Evolutionary conservation across 2,113 vertebrate species (phyloP).

Genomic region (Nycticorax nycticorax): DNA sequence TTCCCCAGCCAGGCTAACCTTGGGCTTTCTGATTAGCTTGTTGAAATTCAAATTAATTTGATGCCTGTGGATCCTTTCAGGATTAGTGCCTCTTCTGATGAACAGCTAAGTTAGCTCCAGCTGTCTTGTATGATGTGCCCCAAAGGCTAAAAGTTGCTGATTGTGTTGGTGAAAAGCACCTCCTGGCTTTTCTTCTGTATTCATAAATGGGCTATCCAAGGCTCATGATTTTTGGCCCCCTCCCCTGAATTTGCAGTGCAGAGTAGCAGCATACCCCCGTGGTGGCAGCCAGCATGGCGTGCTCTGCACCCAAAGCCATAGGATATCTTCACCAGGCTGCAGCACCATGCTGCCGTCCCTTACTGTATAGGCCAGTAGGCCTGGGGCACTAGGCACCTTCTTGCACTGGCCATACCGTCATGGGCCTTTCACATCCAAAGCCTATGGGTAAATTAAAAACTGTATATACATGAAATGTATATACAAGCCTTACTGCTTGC

Average conservation of each 20-base stretch:
- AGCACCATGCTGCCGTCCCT: neutral
- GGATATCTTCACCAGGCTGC: neutral
- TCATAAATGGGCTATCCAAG: neutral
- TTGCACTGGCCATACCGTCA: accelerated
- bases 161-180: neutral
- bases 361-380: accelerated
- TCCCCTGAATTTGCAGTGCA: neutral
- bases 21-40: constrained; percentile 42
- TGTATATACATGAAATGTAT: neutral
- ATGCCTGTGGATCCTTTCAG: constrained; percentile 14
- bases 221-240: neutral
- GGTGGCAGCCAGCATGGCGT: accelerated
- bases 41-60: constrained; percentile 40
- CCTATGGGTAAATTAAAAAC: neutral
- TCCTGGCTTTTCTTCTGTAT: neutral
- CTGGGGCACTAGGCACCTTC: neutral
- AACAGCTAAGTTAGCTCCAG: neutral
- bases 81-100: neutral
- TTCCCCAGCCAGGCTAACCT: constrained; percentile 23
- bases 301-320: neutral
- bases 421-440: neutral
- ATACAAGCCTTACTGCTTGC: neutral
- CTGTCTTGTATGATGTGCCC: neutral
- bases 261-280: neutral
- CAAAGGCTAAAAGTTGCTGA: neutral